Evolutionary conservation across 2,888 invertebrate genomes (phyloP).

Genomic region (Chironomus tentans): DNA sequence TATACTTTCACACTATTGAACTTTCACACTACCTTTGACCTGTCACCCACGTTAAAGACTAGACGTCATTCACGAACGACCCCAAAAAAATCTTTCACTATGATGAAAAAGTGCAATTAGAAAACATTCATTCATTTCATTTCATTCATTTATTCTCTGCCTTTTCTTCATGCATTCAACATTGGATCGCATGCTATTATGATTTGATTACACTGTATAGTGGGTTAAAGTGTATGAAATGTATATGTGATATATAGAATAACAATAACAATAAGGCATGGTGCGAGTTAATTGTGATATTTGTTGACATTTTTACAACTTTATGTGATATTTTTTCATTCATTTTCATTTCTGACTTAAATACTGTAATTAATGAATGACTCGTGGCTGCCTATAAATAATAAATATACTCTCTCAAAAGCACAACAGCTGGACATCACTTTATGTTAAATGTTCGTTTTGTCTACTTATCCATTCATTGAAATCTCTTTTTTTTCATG

Average conservation of each 20-base stretch:
- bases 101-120: background rate
- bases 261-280: background rate
- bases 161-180: background rate
- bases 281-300: background rate
- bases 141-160: background rate
- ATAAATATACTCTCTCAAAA: background rate
- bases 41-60: too few species aligned
- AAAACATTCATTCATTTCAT: background rate
- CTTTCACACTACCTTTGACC: too few species aligned
- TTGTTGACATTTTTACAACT: constrained; percentile 25
- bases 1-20: too few species aligned
- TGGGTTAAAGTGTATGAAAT: background rate
- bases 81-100: background rate
- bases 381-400: background rate
- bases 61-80: too few species aligned
- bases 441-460: too few species aligned
- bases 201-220: background rate
- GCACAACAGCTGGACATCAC: background rate
- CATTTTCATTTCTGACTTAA: background rate
- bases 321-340: constrained; percentile 1
- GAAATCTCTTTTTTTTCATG: constrained; percentile 8
- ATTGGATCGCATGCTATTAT: background rate
- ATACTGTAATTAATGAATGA: constrained; percentile 22
- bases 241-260: background rate
- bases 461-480: constrained; percentile 6